These are phyloP conservation scores for Oncorhynchus tshawytscha DNA, from an alignment of 2,113 vertebrate species.

Conservation along the genomic window DNA sequence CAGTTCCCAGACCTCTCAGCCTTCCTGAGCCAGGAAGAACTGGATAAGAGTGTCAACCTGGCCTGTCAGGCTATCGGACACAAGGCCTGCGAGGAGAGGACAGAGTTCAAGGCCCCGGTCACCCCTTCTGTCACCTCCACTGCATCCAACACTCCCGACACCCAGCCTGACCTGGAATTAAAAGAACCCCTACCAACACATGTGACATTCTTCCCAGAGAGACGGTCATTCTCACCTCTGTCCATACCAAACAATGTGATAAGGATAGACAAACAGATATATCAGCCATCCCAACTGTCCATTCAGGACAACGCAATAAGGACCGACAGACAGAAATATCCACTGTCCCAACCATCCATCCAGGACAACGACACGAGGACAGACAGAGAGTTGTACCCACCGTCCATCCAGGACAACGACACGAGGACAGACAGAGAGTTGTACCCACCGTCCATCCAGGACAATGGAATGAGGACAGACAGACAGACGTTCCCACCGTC, in stretches of 20 bases:
- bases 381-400: background rate
- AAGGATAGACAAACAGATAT: slow-evolving; percentile 28
- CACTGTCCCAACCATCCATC: slow-evolving; percentile 48
- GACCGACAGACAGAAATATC: slow-evolving; percentile 26
- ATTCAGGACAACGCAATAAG: background rate
- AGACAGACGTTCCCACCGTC: slow-evolving; percentile 31
- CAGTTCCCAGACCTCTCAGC: slow-evolving; percentile 88
- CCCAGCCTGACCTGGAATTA: slow-evolving; percentile 46
- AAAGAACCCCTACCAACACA: slow-evolving; percentile 59
- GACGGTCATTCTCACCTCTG: slow-evolving; percentile 25
- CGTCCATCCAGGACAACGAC: slow-evolving; percentile 64
- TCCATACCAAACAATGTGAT: slow-evolving; percentile 54
- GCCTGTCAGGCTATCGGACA: slow-evolving; percentile 89
- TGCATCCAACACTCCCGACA: slow-evolving; percentile 15
- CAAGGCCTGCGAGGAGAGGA: slow-evolving; percentile 66
- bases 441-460: background rate
- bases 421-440: slow-evolving; percentile 17
- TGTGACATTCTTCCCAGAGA: slow-evolving; percentile 60
- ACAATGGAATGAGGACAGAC: background rate
- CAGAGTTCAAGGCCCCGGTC: slow-evolving; percentile 61
- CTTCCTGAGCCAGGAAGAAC: slow-evolving; percentile 93
- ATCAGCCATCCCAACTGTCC: slow-evolving; percentile 26
- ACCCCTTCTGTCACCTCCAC: slow-evolving; percentile 13
- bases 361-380: slow-evolving; percentile 64
- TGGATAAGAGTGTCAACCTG: slow-evolving; percentile 92